Base-by-base conservation (phyloP, 2,113 vertebrate genomes). In the Furnarius figulus region DNA sequence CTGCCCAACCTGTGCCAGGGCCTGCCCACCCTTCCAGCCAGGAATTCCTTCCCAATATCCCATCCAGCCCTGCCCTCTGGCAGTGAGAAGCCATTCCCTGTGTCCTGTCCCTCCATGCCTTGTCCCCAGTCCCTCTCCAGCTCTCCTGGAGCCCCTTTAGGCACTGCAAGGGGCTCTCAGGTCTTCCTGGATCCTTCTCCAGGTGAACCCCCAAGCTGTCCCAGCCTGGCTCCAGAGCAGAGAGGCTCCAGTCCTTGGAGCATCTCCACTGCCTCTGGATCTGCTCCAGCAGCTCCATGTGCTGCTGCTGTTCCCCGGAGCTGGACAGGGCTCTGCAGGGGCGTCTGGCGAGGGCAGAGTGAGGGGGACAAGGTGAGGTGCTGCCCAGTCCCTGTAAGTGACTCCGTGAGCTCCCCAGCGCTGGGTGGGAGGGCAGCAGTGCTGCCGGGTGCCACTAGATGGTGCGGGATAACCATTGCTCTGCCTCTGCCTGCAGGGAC, bases 381-480 rank as follows among this genome's bases (percentile, higher is more conserved):
- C 61, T 61, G 44, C 8, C 46, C 77, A 24, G 10, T 23, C 46
- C 14, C 33, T 18, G 1, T 0, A 6, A 6, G 24, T 13, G 8
- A 50, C 75, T 53, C 42, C 67, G 1, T 2, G 59, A 22, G 33
- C 30, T 52, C 4, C 2, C 8, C 5, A 5, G 23, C 8, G 10
- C 7, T 0, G 23, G 59, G 40, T 58, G 8, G 0, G 2, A 1
- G 52, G 79, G 89, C 10, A 25, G 55, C 30, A 2, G 6, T 5
- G 0, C 30, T 20, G 50, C 40, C 14, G 1, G 24, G 40, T 8
- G 33, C 93, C 95, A 35, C 91, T 81, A 93, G 91, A 12, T 95
- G 95, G 93, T 14, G 73, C 8, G 85, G 28, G 59, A 73, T 13
- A 27, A 11, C 91, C 56, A 0, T 4, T 19, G 20, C 50, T 19